Conservation (phyloP, 2,797 vertebrate genomes). For the Fringilla coelebs region DNA sequence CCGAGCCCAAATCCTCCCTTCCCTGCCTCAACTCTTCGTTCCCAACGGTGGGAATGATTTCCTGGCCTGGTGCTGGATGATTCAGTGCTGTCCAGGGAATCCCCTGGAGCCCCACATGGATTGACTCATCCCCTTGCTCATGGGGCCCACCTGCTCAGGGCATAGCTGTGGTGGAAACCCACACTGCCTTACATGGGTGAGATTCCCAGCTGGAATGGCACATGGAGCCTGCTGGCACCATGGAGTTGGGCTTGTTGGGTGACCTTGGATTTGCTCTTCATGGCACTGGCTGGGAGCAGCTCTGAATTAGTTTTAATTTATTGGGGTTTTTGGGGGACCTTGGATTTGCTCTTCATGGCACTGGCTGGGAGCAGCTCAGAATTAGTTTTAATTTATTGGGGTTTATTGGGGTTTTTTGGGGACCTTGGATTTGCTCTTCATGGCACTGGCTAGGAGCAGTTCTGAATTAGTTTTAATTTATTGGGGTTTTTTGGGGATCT, state of each 20-base stretch:
- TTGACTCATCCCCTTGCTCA: conserved; percentile 51
- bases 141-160: conserved; percentile 62
- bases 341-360: background rate
- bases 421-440: background rate
- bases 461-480: background rate
- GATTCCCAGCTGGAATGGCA: background rate
- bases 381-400: background rate
- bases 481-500: background rate
- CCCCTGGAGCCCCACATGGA: conserved; percentile 13
- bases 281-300: background rate
- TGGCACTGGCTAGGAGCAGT: background rate
- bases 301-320: background rate
- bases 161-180: conserved; percentile 29
- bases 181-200: background rate
- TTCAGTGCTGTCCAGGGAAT: conserved; percentile 67
- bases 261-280: background rate
- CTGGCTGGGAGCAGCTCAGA: background rate
- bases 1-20: conserved; percentile 3
- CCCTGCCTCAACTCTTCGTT: conserved; percentile 21
- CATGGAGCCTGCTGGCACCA: background rate
- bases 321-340: background rate
- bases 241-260: background rate
- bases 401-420: background rate
- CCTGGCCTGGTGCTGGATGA: conserved; percentile 29
- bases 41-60: conserved; percentile 25